Percentiles rank a stretch among this genome's conserved stretches.
Conservation (phyloP, 2,113 vertebrate species). For the Corythaixoides concolor region DNA sequence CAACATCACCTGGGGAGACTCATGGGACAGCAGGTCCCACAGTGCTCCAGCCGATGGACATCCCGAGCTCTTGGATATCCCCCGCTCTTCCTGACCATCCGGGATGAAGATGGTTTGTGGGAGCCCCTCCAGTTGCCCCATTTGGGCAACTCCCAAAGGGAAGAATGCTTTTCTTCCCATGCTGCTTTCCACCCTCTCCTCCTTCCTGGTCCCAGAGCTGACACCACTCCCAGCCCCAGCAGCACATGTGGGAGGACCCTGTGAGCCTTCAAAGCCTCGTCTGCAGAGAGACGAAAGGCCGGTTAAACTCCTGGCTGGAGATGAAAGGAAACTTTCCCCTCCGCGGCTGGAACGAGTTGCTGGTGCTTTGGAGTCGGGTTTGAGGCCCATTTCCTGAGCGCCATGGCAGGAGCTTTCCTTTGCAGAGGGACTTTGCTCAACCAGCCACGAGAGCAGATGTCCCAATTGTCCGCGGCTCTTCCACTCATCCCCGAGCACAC, state of each 20-base stretch:
- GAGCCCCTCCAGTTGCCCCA: neutral
- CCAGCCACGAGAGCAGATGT: neutral
- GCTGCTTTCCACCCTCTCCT: neutral
- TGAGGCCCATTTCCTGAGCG: neutral
- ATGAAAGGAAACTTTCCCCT: slow-evolving; percentile 45
- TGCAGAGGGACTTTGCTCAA: neutral
- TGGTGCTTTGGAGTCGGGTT: neutral
- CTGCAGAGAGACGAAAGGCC: slow-evolving; percentile 24
- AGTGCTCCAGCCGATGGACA: neutral
- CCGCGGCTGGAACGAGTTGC: slow-evolving; percentile 36
- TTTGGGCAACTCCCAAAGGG: neutral
- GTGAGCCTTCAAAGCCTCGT: slow-evolving; percentile 42
- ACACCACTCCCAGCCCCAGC: neutral
- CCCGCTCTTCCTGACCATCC: rapidly evolving
- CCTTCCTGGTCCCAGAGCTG: neutral
- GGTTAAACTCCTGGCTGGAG: slow-evolving; percentile 41
- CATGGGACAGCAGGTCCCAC: rapidly evolving
- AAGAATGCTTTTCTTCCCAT: rapidly evolving
- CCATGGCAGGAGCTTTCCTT: neutral
- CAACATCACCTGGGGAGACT: neutral
- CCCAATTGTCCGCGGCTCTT: rapidly evolving
- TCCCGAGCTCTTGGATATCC: neutral
- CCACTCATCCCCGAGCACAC: rapidly evolving
- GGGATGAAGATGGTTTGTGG: rapidly evolving
- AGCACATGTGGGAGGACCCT: slow-evolving; percentile 45